phyloP scores from a whole-genome alignment of 2,888 invertebrate species.

The Scaeva pyrastri region DNA sequence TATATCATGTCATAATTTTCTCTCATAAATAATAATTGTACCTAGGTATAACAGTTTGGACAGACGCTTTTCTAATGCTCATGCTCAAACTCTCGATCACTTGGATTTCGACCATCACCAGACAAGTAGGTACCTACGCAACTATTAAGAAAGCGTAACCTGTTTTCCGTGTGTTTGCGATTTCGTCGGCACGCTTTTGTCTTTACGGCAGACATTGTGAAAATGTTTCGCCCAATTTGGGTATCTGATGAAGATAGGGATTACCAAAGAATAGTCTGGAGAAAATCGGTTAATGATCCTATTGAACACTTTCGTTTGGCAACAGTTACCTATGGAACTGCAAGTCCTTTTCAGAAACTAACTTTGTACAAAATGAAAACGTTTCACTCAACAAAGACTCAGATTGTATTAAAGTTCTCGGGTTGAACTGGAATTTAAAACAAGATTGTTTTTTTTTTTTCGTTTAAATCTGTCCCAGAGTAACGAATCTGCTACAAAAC shows the following conservation, averaged over 20 bases:
- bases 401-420: neutral
- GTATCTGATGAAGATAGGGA: slow-evolving; percentile 3
- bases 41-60: too few species aligned
- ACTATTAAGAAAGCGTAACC: too few species aligned
- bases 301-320: slow-evolving; percentile 23
- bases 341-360: neutral
- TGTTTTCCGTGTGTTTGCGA: slow-evolving; percentile 24
- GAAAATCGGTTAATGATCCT: slow-evolving; percentile 2
- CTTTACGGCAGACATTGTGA: slow-evolving; percentile 24
- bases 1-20: too few species aligned
- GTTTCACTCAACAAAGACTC: neutral
- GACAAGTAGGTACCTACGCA: too few species aligned
- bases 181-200: slow-evolving; percentile 28
- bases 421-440: neutral
- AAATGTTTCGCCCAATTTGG: slow-evolving; percentile 46
- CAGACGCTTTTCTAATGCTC: too few species aligned
- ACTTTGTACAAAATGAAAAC: neutral
- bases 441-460: neutral
- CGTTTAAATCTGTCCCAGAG: neutral
- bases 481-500: neutral
- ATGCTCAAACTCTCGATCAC: too few species aligned
- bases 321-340: too few species aligned
- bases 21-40: too few species aligned
- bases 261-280: slow-evolving; percentile 28
- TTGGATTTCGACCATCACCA: too few species aligned